phyloP scores from a whole-genome alignment of 2,888 invertebrate species.

The Leptopilina syphax region DNA sequence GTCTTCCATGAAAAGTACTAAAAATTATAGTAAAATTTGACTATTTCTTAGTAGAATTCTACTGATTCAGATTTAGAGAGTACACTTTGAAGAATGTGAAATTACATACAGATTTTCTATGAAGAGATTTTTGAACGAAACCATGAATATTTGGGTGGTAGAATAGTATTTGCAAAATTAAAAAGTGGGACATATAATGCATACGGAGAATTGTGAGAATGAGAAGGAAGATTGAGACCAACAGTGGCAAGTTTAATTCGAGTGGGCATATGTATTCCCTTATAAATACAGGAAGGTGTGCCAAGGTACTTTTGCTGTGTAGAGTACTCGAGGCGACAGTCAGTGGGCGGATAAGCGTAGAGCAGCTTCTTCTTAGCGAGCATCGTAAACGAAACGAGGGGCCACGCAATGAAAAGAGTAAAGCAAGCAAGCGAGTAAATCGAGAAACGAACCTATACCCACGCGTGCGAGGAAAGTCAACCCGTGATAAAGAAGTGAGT shows the following conservation, averaged over 20 bases:
- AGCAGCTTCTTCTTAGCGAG: constrained; percentile 38
- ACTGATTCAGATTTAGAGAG: too few relatives aligned
- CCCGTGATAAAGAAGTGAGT: constrained; percentile 48
- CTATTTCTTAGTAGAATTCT: too few relatives aligned
- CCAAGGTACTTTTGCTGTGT: constrained; percentile 55
- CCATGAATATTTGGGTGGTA: too few relatives aligned
- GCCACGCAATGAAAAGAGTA: constrained; percentile 26
- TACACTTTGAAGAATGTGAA: too few relatives aligned
- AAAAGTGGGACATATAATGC: too few relatives aligned
- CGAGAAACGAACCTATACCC: constrained; percentile 42
- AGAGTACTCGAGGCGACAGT: constrained; percentile 63
- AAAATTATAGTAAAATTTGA: too few relatives aligned
- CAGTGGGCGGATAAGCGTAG: constrained; percentile 63
- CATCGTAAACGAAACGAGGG: constrained; percentile 40
- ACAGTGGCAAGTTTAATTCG: constrained; percentile 24
- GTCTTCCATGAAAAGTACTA: too few relatives aligned
- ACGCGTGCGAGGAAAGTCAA: constrained; percentile 47
- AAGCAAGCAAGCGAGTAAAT: constrained; percentile 45
- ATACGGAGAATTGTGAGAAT: neutral
- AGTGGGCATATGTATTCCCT: constrained; percentile 37
- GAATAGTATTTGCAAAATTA: too few relatives aligned
- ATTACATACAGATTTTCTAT: too few relatives aligned
- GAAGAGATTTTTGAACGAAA: too few relatives aligned
- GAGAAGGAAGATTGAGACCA: neutral
- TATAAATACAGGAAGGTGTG: constrained; percentile 54